Percentiles rank a stretch among this genome's conserved stretches.
Evolutionary conservation across 2,797 vertebrate species (phyloP).

Genomic region (Nothura maculosa): DNA sequence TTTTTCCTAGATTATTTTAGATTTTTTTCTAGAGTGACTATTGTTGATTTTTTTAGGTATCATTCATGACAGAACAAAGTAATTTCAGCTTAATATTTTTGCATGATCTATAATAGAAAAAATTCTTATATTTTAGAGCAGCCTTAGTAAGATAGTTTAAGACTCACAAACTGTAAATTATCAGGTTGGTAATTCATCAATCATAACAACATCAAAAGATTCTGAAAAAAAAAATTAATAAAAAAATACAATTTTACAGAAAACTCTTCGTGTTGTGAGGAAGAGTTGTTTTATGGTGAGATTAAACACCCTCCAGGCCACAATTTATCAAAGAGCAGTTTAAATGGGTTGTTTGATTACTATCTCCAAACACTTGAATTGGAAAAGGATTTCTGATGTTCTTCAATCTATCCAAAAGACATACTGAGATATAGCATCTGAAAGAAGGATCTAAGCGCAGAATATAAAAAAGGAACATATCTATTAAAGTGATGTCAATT

Average conservation of each 20-base stretch:
- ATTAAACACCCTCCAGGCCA: not conserved
- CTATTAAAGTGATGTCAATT: not conserved
- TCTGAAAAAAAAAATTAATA: not conserved
- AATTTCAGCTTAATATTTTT: not conserved
- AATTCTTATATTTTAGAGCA: not conserved
- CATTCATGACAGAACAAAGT: not conserved
- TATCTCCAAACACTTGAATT: not conserved
- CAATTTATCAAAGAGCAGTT: not conserved
- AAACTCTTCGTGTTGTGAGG: not conserved
- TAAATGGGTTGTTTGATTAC: not conserved
- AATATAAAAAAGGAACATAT: not conserved
- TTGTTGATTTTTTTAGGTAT: rapidly evolving
- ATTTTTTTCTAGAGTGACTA: not conserved
- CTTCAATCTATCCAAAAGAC: not conserved
- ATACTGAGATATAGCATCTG: not conserved
- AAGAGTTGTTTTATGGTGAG: not conserved
- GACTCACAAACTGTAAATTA: not conserved
- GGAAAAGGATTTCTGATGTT: not conserved
- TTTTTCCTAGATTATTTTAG: not conserved
- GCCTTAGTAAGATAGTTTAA: not conserved
- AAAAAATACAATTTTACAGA: not conserved
- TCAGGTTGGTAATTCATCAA: not conserved
- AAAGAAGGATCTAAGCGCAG: not conserved
- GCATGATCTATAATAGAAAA: not conserved
- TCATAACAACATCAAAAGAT: not conserved